These are phyloP conservation scores for Melanotaenia trifasciata DNA, from an alignment of 2,797 vertebrate species.

Conservation along the genomic window DNA sequence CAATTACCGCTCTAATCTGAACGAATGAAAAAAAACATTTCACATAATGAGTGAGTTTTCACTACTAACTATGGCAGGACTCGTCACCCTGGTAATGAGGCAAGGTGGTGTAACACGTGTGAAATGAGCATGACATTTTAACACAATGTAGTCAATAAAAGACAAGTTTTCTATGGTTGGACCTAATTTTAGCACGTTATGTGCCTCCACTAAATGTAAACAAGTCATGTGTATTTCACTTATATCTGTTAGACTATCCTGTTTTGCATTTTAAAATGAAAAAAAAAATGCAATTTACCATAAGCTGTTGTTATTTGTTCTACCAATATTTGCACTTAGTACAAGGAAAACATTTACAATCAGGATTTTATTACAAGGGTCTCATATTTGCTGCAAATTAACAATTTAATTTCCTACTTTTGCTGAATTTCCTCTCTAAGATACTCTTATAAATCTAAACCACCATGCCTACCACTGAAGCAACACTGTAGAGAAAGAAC, in stretches of 20 bases:
- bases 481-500: slow-evolving; percentile 7
- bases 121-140: not conserved
- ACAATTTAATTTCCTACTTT: slow-evolving; percentile 7
- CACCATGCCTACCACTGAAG: slow-evolving; percentile 22
- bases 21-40: not conserved
- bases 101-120: not conserved
- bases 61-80: not conserved
- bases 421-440: slow-evolving; percentile 15
- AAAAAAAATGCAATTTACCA: not conserved
- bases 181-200: not conserved
- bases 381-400: slow-evolving; percentile 19
- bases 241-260: not conserved
- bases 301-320: slow-evolving; percentile 5
- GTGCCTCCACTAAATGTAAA: not conserved
- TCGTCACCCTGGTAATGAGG: not conserved
- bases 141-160: not conserved
- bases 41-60: not conserved
- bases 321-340: slow-evolving; percentile 11
- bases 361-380: slow-evolving; percentile 7
- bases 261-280: slow-evolving; percentile 1
- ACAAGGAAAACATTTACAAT: slow-evolving; percentile 7
- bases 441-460: slow-evolving; percentile 21
- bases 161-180: not conserved
- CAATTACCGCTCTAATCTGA: not conserved
- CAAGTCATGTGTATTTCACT: not conserved